Conservation (phyloP, 2,888 invertebrate genomes). For the Agrilus biguttatus region DNA sequence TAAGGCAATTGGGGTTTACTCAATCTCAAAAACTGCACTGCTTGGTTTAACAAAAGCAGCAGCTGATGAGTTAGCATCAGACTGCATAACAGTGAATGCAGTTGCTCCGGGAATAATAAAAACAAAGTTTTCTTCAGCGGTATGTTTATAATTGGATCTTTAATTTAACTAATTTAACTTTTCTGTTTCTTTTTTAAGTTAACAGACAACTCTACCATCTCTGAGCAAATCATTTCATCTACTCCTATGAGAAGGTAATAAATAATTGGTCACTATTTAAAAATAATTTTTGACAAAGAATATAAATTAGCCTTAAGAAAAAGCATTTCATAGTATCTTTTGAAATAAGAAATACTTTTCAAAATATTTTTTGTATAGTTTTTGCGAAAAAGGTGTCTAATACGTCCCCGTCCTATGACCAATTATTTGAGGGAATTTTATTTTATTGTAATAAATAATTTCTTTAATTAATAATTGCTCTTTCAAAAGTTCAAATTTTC, state of each 20-base stretch:
- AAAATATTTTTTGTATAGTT: too few species aligned
- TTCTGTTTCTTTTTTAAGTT: constrained; percentile 8
- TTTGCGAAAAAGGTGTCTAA: too few species aligned
- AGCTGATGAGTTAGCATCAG: constrained; percentile 56
- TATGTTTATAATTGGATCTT: constrained; percentile 31
- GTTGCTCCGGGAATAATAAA: constrained; percentile 85
- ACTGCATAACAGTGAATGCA: constrained; percentile 85
- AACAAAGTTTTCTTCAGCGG: constrained; percentile 74
- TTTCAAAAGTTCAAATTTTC: too few species aligned
- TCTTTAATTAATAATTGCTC: too few species aligned
- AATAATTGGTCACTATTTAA: neutral
- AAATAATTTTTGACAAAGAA: too few species aligned
- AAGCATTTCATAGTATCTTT: too few species aligned
- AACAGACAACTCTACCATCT: constrained; percentile 1
- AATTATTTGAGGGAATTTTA: too few species aligned
- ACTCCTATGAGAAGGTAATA: constrained; percentile 1
- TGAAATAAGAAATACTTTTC: too few species aligned
- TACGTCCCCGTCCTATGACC: too few species aligned
- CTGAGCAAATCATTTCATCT: neutral
- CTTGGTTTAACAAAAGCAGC: constrained; percentile 78
- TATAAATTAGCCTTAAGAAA: too few species aligned
- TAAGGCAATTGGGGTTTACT: constrained; percentile 77
- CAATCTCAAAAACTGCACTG: constrained; percentile 86
- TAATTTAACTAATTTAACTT: neutral
- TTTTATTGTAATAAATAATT: too few species aligned